Conservation (phyloP, 2,888 invertebrate genomes). For the Lasioglossum zephyrum region DNA sequence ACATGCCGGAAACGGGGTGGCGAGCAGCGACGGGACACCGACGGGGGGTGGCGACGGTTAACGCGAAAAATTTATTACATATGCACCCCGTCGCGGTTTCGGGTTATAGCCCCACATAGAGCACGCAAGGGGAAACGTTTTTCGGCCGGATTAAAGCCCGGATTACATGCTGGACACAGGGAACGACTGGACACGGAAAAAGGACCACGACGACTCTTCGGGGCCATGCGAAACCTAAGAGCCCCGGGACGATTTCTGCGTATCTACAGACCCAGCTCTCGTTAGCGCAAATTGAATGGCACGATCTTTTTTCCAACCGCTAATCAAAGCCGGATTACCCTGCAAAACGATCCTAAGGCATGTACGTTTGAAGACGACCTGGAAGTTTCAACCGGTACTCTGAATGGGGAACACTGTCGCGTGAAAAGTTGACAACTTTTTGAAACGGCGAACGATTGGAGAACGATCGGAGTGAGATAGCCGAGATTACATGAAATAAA, state of each 20-base stretch:
- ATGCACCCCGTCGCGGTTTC: constrained; percentile 52
- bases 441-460: not conserved
- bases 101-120: constrained; percentile 18
- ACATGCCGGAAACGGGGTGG: not conserved
- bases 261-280: not conserved
- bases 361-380: not conserved
- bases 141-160: constrained; percentile 41
- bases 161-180: constrained; percentile 36
- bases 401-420: not conserved
- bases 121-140: constrained; percentile 17
- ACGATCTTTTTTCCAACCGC: not conserved
- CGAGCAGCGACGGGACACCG: not conserved
- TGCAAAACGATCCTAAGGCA: not conserved
- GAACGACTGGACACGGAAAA: not conserved
- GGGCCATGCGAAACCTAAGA: not conserved
- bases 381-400: not conserved
- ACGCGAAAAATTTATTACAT: constrained; percentile 68
- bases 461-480: not conserved
- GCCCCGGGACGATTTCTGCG: not conserved
- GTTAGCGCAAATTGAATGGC: constrained; percentile 4
- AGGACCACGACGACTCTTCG: not conserved
- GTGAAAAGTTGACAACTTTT: not conserved
- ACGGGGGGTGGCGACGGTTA: not conserved
- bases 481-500: not conserved
- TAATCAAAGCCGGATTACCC: not conserved